Conservation (phyloP, 1,140 invertebrate genomes). For the Conus ventricosus region DNA sequence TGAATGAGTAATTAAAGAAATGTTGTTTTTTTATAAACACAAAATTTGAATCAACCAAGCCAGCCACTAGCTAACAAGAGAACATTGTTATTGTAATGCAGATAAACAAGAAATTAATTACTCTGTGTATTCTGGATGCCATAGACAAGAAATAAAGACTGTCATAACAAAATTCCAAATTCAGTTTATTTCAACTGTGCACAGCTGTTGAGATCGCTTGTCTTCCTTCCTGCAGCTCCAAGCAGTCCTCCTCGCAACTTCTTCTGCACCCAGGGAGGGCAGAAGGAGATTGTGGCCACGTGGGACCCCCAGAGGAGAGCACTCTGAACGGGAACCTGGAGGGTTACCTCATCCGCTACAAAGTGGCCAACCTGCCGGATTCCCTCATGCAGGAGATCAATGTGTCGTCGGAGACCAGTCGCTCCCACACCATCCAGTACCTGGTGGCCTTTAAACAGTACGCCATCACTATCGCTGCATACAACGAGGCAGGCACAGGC, state of each 20-base stretch:
- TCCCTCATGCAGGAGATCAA: slow-evolving; percentile 80
- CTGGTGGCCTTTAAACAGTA: slow-evolving; percentile 84
- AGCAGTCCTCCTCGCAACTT: slow-evolving; percentile 67
- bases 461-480: slow-evolving; percentile 96
- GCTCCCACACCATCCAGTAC: slow-evolving; percentile 49
- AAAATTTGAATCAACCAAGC: no score
- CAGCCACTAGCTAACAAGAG: no score
- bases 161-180: no score
- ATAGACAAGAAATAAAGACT: no score
- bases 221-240: slow-evolving; percentile 56
- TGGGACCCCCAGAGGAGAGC: slow-evolving; percentile 96
- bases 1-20: no score
- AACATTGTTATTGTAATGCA: no score
- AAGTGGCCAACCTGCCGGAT: slow-evolving; percentile 91
- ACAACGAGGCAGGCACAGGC: slow-evolving; percentile 97
- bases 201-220: not conserved
- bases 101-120: no score
- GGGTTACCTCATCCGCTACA: slow-evolving; percentile 94
- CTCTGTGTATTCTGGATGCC: no score
- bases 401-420: slow-evolving; percentile 82
- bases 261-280: slow-evolving; percentile 58
- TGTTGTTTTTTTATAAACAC: no score
- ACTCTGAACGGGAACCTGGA: slow-evolving; percentile 95
- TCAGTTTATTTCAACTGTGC: no score
- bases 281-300: slow-evolving; percentile 95